Percentiles rank a stretch among this genome's conserved stretches.
Evolutionary conservation across 2,113 vertebrate species (phyloP).

Genomic region (Charina bottae): DNA sequence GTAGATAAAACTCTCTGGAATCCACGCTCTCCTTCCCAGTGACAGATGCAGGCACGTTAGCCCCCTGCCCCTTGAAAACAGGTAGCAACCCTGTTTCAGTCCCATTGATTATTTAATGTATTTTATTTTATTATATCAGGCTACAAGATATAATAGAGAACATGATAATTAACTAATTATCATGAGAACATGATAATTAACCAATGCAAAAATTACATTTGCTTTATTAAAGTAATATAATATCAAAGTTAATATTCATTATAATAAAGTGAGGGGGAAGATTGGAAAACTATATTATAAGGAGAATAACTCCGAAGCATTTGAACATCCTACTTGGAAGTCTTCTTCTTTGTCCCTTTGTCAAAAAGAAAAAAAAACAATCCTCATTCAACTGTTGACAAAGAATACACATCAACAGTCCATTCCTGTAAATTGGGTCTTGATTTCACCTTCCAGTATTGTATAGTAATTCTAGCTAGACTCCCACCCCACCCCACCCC

Average conservation of each 20-base stretch:
- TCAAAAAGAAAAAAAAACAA: neutral
- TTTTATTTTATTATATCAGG: neutral
- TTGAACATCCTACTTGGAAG: neutral
- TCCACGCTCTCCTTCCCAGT: neutral
- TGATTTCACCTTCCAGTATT: neutral
- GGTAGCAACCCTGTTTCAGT: neutral
- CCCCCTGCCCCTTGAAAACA: slow-evolving; percentile 15
- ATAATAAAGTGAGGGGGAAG: neutral
- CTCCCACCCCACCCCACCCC: neutral
- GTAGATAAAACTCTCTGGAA: neutral
- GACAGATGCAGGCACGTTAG: neutral
- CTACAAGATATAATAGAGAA: neutral
- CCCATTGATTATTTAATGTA: neutral
- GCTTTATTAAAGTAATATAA: neutral
- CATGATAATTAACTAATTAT: neutral
- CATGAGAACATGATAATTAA: too few species aligned
- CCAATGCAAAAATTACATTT: neutral
- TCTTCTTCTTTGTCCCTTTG: too few species aligned
- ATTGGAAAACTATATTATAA: neutral
- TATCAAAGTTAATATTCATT: neutral
- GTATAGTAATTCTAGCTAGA: neutral
- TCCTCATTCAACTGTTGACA: neutral
- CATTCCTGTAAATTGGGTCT: neutral
- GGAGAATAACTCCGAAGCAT: neutral
- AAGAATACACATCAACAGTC: neutral